phyloP scores from a whole-genome alignment of 2,888 invertebrate species.

The Patella pellucida region DNA sequence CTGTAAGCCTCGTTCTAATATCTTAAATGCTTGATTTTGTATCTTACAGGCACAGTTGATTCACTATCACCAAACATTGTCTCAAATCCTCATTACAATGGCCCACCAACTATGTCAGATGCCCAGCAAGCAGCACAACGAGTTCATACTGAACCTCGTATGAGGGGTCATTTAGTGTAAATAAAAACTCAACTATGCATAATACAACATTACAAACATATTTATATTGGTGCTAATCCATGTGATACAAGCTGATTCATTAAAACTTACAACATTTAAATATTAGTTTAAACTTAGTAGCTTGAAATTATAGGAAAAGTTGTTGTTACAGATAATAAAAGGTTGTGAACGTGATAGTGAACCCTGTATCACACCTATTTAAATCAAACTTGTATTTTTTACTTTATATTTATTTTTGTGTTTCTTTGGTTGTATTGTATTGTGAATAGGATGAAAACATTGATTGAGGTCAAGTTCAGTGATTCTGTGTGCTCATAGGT shows the following conservation, averaged over 20 bases:
- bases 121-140: conserved; percentile 12
- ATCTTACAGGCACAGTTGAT: conserved; percentile 46
- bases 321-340: too few species aligned
- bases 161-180: conserved; percentile 3
- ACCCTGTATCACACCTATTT: too few species aligned
- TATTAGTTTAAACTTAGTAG: too few species aligned
- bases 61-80: conserved; percentile 54
- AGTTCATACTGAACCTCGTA: neutral
- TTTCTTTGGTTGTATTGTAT: too few species aligned
- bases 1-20: neutral
- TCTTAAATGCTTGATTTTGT: conserved; percentile 15
- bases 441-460: too few species aligned
- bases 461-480: too few species aligned
- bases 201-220: neutral
- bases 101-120: conserved; percentile 38
- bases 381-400: too few species aligned
- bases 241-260: neutral
- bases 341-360: too few species aligned
- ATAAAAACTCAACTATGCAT: neutral
- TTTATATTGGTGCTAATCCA: conserved; percentile 9
- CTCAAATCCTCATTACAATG: conserved; percentile 55
- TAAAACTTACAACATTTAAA: too few species aligned
- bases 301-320: too few species aligned
- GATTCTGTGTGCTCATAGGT: too few species aligned
- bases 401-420: too few species aligned